Evolutionary conservation across 2,888 invertebrate species (phyloP).

Genomic region (Ecliptopera silaceata): DNA sequence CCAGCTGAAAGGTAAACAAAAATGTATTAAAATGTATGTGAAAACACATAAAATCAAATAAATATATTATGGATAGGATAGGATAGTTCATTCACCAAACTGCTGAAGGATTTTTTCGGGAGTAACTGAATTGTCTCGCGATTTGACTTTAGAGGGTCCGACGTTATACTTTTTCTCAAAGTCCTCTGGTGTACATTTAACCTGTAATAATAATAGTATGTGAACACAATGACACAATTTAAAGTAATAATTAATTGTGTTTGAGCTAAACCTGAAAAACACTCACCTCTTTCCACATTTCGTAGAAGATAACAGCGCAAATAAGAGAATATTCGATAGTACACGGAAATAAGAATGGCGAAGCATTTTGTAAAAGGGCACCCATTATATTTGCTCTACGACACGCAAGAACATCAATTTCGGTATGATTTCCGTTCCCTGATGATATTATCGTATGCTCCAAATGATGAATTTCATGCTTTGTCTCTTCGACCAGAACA

Average conservation of each 20-base stretch:
- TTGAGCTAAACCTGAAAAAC: not conserved
- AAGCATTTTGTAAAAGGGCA: constrained; percentile 85
- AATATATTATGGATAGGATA: not conserved
- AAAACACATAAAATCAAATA: not conserved
- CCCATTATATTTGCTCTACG: constrained; percentile 87
- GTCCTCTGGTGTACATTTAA: constrained; percentile 76
- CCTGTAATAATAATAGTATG: constrained; percentile 48
- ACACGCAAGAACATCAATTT: constrained; percentile 64
- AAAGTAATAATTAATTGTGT: no score
- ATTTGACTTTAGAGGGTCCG: constrained; percentile 59
- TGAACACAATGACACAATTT: no score
- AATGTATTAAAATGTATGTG: not conserved
- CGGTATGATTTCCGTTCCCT: constrained; percentile 44
- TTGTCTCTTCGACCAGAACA: constrained; percentile 93
- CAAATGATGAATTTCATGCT: constrained; percentile 92
- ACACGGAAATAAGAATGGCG: constrained; percentile 94
- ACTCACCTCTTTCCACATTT: constrained; percentile 94
- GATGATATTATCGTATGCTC: constrained; percentile 65
- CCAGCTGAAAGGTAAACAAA: constrained; percentile 75
- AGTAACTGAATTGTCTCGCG: constrained; percentile 75
- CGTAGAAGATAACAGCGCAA: constrained; percentile 93
- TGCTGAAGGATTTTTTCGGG: constrained; percentile 80
- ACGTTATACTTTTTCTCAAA: constrained; percentile 70
- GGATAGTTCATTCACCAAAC: constrained; percentile 64
- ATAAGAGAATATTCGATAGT: constrained; percentile 95